Evolutionary conservation across 37 sponge, comb jelly and placozoan genomes (phyloP).

Genomic region (Diacarnus erythraeanus): DNA sequence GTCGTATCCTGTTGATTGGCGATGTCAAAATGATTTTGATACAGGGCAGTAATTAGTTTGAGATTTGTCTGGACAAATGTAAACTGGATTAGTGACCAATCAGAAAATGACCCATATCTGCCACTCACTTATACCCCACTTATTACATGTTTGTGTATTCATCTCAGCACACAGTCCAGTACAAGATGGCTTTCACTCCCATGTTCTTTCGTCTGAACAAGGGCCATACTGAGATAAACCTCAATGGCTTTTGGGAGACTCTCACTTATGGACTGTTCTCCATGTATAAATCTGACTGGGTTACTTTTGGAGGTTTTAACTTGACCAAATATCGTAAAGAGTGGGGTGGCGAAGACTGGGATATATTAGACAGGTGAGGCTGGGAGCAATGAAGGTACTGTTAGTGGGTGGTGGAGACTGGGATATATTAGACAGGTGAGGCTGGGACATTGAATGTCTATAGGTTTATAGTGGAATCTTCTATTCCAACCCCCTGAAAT

Average conservation of each 20-base stretch:
- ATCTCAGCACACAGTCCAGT: slow-evolving; percentile 59
- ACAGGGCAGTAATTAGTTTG: no score
- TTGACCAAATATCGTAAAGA: slow-evolving; percentile 34
- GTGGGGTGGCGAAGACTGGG: slow-evolving; percentile 90
- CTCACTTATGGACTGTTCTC: slow-evolving; percentile 64
- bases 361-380: slow-evolving; percentile 70
- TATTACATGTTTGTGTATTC: not conserved
- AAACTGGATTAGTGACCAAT: no score
- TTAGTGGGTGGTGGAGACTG: not conserved
- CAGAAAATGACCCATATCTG: no score
- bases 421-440: not conserved
- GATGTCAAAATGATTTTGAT: no score
- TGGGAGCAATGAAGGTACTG: not conserved
- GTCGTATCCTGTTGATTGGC: no score
- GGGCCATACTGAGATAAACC: slow-evolving; percentile 60
- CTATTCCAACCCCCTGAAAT: no score
- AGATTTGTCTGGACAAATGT: no score
- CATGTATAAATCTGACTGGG: slow-evolving; percentile 79
- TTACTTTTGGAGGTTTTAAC: slow-evolving; percentile 54
- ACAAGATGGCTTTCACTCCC: slow-evolving; percentile 71
- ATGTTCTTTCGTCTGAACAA: slow-evolving; percentile 56
- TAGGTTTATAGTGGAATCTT: no score
- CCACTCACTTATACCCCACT: not conserved
- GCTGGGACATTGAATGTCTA: not conserved
- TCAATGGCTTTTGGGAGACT: slow-evolving; percentile 72